These are phyloP conservation scores for Anthopleura sola DNA, from an alignment of 64 coral and sea anemone species.

Conservation along the genomic window DNA sequence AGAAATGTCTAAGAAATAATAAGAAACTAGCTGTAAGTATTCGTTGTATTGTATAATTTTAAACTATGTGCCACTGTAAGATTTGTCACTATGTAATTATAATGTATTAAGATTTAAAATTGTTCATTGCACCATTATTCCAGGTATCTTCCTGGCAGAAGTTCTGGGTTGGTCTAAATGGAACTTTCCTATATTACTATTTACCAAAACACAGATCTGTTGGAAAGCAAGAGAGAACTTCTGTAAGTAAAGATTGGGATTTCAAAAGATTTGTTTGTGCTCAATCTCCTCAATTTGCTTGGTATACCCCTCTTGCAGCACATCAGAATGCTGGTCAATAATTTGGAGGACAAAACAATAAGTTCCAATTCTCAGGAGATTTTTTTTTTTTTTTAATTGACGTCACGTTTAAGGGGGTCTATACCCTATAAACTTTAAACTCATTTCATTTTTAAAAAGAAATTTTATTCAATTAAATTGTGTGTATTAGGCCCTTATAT, in stretches of 20 bases:
- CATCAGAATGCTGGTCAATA: no score
- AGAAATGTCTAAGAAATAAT: slow-evolving; percentile 71
- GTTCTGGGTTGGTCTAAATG: slow-evolving; percentile 81
- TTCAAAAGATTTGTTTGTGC: neutral
- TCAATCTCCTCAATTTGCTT: no score
- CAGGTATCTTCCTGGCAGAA: slow-evolving; percentile 95
- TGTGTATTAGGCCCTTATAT: no score
- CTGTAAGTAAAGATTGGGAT: neutral
- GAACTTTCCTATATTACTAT: slow-evolving; percentile 64
- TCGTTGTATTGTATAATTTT: no score
- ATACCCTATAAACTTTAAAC: no score
- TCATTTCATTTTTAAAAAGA: no score
- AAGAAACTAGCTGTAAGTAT: slow-evolving; percentile 77
- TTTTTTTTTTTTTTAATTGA: no score
- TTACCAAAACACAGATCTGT: slow-evolving; percentile 80
- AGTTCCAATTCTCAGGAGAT: no score
- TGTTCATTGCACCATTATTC: neutral
- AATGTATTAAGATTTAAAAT: neutral
- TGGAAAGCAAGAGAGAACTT: slow-evolving; percentile 25
- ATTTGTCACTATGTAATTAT: neutral
- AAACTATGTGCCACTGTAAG: neutral
- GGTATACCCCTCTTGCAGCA: no score
- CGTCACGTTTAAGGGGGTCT: no score
- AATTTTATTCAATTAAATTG: no score
- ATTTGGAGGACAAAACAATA: no score